Evolutionary conservation across 2,113 vertebrate species (phyloP).

Genomic region (Phylloscopus trochiloides): DNA sequence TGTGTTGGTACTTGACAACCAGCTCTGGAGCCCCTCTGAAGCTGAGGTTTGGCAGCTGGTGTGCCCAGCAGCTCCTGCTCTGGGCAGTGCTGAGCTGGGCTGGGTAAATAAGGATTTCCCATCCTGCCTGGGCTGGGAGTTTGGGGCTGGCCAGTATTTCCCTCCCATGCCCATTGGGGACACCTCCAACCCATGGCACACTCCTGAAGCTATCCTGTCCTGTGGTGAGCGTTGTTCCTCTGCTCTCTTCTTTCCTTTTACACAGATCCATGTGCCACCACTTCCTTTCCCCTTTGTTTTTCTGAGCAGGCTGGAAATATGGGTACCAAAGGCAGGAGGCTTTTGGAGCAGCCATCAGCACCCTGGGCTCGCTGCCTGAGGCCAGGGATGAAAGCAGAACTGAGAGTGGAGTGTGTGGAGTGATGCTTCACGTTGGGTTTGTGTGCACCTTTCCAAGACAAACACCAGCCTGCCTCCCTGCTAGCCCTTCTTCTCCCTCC

Average conservation of each 20-base stretch:
- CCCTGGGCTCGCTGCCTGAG: not conserved
- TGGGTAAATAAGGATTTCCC: not conserved
- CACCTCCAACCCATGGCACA: not conserved
- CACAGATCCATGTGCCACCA: not conserved
- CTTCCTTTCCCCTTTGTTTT: not conserved
- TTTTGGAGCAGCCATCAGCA: not conserved
- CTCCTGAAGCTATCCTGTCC: not conserved
- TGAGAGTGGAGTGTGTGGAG: not conserved
- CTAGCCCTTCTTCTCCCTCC: not conserved
- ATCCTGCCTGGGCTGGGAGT: not conserved
- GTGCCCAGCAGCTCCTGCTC: not conserved
- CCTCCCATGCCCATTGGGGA: rapidly evolving
- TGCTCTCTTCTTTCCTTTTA: not conserved
- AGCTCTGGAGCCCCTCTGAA: not conserved
- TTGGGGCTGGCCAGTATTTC: not conserved
- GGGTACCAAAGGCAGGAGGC: rapidly evolving
- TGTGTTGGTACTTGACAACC: rapidly evolving
- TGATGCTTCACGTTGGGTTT: not conserved
- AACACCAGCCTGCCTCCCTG: not conserved
- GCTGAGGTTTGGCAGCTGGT: not conserved
- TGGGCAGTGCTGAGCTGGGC: not conserved
- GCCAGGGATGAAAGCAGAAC: not conserved
- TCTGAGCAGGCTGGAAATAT: not conserved
- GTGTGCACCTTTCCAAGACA: constrained; percentile 30
- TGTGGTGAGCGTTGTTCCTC: rapidly evolving